Evolutionary conservation across 1,140 invertebrate genomes (phyloP), one percentile per base, ranked within the genome.

Genomic region (Cotesia vestalis): DNA sequence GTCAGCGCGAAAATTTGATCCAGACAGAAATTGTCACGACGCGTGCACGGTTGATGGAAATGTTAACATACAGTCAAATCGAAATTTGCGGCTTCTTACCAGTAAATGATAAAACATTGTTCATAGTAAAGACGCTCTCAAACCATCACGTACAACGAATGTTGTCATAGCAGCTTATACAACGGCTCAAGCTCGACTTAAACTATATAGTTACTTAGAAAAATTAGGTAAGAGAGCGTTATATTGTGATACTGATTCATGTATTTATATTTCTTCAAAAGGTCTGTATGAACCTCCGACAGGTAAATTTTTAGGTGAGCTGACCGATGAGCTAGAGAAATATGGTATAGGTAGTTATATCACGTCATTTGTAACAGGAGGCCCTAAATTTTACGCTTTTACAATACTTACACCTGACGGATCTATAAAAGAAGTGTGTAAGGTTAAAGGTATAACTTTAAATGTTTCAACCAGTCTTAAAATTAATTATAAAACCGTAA

Each of bases 231-330:
- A 75, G 1, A 61, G 78, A 38, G 80, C 81, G 3, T 63, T 86
- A 3, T 88, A 88, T 72, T 83, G 76, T 36, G 87, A 88, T 72
- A 88, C 86, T 3, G 86, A 88, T 74, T 76, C 69, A 14, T 60
- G 82, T 20, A 78, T 84, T 40, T 85, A 79, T 64, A 27, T 77
- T 3, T 62, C 72, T 9, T 74, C 52, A 17, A n/a, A 20, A 6
- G 52, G 66, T 8, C 4, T 4, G 40, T 72, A 76, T 40, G 67
- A 77, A 46, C 67, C 75, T 35, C 73, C 72, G 1, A 72, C 73
- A 5, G 81, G 81, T 14, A 63, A 69, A 35, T 80, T 78, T 76
- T 46, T 86, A 5, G 83, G 83, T 0, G 79, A 83, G n/a, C 63
- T 81, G 70, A 84, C 78, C 4, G 77, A 83, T 69, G 79, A 84